A percentile compares a stretch with the other conserved stretches of the same genome.
Conservation (phyloP, 2,113 vertebrate species). For the Cardinalis cardinalis region DNA sequence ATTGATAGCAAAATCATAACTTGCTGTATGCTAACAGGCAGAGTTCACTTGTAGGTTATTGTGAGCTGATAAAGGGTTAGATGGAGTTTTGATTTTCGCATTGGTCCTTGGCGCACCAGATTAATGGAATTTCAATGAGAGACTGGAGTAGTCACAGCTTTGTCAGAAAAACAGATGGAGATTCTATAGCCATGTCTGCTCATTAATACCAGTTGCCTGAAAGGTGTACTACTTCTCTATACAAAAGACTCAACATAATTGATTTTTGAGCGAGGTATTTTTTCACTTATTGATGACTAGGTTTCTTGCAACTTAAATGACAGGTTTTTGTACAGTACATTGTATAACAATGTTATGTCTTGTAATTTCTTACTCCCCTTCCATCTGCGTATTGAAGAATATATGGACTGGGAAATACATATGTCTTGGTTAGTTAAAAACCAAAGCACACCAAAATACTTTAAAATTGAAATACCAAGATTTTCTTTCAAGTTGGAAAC, state of each 20-base stretch:
- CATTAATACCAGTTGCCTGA: constrained; percentile 83
- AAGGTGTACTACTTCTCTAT: constrained; percentile 78
- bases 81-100: constrained; percentile 83
- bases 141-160: constrained; percentile 79
- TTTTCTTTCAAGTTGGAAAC: not conserved
- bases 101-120: constrained; percentile 79
- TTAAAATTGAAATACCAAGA: not conserved
- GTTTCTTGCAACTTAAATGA: constrained; percentile 72
- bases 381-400: constrained; percentile 43
- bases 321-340: constrained; percentile 63
- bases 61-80: constrained; percentile 84
- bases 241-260: constrained; percentile 82
- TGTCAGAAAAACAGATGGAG: constrained; percentile 85
- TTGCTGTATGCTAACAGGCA: constrained; percentile 81
- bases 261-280: constrained; percentile 75
- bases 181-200: constrained; percentile 82
- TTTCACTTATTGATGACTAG: constrained; percentile 74
- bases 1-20: constrained; percentile 83
- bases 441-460: not conserved
- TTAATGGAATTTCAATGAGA: constrained; percentile 87
- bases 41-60: constrained; percentile 87
- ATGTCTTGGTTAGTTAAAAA: constrained; percentile 15
- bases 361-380: constrained; percentile 46
- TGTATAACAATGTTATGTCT: constrained; percentile 45
- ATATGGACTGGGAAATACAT: not conserved